Base-by-base conservation (phyloP, 2,888 invertebrate genomes). In the Tridacna gigas region DNA sequence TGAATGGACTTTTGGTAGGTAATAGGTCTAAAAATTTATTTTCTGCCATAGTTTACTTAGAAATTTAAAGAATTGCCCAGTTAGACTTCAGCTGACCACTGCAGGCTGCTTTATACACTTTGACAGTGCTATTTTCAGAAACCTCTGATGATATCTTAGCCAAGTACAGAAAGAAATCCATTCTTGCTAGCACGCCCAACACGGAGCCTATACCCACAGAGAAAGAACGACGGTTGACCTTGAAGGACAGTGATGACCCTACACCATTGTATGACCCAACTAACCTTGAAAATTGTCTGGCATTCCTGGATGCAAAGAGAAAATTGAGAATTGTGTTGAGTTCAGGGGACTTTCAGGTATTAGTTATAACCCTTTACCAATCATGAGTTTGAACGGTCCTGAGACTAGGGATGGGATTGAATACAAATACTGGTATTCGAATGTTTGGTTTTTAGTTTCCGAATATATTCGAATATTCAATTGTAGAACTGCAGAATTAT, bases 121-220 rank as follows among this genome's bases (percentile, higher is more conserved):
- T 37, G 37, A 37, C 37, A 4, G 7, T 37, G 37, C 7, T 95
- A 12, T 67, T 86, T 86, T n/a, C 87, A 93, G 98, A 98, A 95
- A 96, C 96, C 56, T 97, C 97, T 0, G 98, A 99, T 92, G 98
- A 99, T 93, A 99, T 99, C 93, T 96, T 99, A 89, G 99, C 98
- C 65, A 99, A 99, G 95, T 99, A 99, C 95, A 96, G 98, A 11
- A 96, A 97, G 82, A 95, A 95, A 73, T 88, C 88, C 11, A 88
- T 86, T 26, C 79, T 86, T 12, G 80, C 77, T 7, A 84, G 87
- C 56, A 82, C 80, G 25, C 88, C 88, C 22, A 83, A 61, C 51
- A 20, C 78, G 15, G 77, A 90, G 4, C 84, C 89, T 94, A 28
- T 56, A 18, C 71, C 79, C 7, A 80, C 88, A 15, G 88, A 88